A percentile compares a stretch with the other conserved stretches of the same genome.
These are phyloP conservation scores for Benthochromis sp. DNA, from an alignment of 2,113 vertebrate species.

Conservation along the genomic window DNA sequence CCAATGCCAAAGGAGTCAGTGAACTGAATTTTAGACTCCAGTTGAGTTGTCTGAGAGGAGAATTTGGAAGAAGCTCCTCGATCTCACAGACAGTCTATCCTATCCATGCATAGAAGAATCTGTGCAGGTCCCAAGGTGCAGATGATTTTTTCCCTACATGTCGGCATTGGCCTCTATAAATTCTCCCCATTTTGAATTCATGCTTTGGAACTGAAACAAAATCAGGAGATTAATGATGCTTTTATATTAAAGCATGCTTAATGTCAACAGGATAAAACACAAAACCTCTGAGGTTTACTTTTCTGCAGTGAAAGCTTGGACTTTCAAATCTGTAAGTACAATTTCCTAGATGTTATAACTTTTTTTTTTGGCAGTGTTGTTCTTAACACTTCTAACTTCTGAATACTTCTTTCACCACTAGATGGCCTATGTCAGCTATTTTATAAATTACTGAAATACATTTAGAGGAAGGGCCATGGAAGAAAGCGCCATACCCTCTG, in stretches of 20 bases:
- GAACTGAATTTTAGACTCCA: no score
- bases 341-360: not conserved
- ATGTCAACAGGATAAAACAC: not conserved
- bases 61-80: no score
- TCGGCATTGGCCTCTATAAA: not conserved
- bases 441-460: not conserved
- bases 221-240: accelerated
- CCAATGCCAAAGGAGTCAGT: no score
- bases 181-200: not conserved
- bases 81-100: no score
- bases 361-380: not conserved
- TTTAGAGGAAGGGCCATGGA: accelerated
- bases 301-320: not conserved
- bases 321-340: not conserved
- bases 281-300: accelerated
- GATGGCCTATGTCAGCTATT: not conserved
- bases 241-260: not conserved
- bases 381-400: not conserved
- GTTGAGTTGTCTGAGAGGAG: no score
- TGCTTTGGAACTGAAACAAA: not conserved
- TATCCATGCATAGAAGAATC: no score
- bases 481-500: not conserved
- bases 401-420: not conserved
- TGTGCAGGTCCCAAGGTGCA: no score
- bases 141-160: no score